Evolutionary conservation across 2,888 invertebrate genomes (phyloP).

Genomic region (Daptonema setosum): DNA sequence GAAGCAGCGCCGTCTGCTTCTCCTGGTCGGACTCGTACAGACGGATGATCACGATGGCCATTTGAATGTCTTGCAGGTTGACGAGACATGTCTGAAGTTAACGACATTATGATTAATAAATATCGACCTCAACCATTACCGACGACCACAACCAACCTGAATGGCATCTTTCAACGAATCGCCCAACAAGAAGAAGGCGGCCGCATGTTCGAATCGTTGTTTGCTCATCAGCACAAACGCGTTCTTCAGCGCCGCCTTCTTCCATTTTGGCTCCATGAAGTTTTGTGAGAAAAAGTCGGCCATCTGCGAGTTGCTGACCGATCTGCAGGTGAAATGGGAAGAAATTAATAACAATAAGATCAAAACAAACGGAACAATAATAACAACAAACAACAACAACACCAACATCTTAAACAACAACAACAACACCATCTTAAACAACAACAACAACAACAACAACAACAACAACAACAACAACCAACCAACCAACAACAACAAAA

Average conservation of each 20-base stretch:
- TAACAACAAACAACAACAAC: no score
- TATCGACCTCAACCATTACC: no score
- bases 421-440: neutral
- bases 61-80: slow-evolving; percentile 75
- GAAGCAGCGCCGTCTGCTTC: slow-evolving; percentile 7
- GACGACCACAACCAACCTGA: slow-evolving; percentile 41
- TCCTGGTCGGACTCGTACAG: slow-evolving; percentile 50
- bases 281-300: slow-evolving; percentile 81
- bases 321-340: slow-evolving; percentile 33
- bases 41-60: slow-evolving; percentile 76
- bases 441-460: neutral
- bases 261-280: slow-evolving; percentile 75
- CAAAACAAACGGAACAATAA: neutral
- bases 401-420: no score
- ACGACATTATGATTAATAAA: neutral
- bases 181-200: slow-evolving; percentile 87
- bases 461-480: neutral
- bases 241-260: slow-evolving; percentile 89
- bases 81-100: slow-evolving; percentile 58
- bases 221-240: slow-evolving; percentile 85
- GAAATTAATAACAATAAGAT: no score
- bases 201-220: slow-evolving; percentile 87
- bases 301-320: slow-evolving; percentile 70
- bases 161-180: slow-evolving; percentile 82
- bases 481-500: neutral